Evolutionary conservation across 2,113 vertebrate species (phyloP).

Genomic region (Choloepus hoffmanni): DNA sequence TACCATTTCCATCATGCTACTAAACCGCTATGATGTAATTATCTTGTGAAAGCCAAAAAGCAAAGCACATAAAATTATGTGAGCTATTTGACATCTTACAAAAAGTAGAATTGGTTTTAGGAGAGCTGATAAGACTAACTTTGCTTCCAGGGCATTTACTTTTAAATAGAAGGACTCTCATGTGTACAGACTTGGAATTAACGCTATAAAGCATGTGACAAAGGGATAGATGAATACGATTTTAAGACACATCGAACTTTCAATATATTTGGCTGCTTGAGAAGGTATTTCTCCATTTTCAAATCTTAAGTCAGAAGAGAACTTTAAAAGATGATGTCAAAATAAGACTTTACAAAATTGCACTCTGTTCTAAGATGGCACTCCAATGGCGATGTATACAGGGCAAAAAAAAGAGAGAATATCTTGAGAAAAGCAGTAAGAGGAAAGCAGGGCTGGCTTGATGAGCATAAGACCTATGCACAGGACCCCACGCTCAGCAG

Average conservation of each 20-base stretch:
- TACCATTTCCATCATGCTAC: neutral
- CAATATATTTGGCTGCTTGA: neutral
- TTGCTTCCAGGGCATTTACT: neutral
- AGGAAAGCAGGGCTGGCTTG: neutral
- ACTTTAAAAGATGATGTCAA: neutral
- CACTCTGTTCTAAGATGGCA: neutral
- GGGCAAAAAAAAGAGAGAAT: neutral
- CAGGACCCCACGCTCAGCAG: neutral
- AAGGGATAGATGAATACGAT: neutral
- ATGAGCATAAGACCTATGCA: rapidly evolving
- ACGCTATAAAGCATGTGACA: neutral
- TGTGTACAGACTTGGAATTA: neutral
- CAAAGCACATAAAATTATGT: neutral
- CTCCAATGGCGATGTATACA: too few species aligned
- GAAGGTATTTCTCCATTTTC: conserved; percentile 4
- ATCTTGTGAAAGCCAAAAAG: neutral
- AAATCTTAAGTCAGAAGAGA: neutral
- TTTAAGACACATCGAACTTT: conserved; percentile 14
- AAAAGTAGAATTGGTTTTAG: conserved; percentile 21
- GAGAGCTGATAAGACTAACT: rapidly evolving
- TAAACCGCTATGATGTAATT: neutral
- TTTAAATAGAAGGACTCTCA: neutral
- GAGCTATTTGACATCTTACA: conserved; percentile 52
- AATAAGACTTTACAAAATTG: neutral
- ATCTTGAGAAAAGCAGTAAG: neutral